Evolutionary conservation across 2,113 vertebrate species (phyloP), one percentile per base, ranked within the genome.

Genomic region (Oxyruncus cristatus): DNA sequence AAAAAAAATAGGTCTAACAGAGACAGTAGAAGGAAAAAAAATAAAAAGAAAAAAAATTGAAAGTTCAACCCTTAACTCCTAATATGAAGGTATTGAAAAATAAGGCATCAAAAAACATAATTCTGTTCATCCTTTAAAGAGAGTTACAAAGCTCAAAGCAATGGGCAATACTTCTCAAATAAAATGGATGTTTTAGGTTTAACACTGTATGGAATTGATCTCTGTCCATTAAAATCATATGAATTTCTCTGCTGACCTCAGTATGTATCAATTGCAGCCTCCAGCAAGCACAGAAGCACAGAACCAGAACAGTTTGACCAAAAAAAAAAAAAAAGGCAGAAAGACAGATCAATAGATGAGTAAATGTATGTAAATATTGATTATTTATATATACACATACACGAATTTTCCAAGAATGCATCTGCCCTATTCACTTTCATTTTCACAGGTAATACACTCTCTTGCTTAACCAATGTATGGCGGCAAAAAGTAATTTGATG

Each of bases 321-420:
- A 76, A 33, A 58, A 24, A 53, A 32, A 59, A 19, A 11, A 11
- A 5, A 11, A 26, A 11, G 21, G 14, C 23, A 72, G 8, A 30
- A 67, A 39, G 6, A 3, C 2, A n/a, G 2, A 49, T 32, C 5
- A 62, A 20, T 4, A 50, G 5, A 39, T 24, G 4, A 56, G 2
- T 35, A 70, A 84, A 44, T 23, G 4, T 26, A 83, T 35, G 12
- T 35, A 75, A 73, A 52, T 56, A 47, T 15, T 59, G 7, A 37
- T n/a, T 8, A 73, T 47, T 61, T 74, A 7, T 46, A 50, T 28
- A 58, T 23, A 58, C 16, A 9, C 15, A 52, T 58, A 9, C 5
- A 18, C 15, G 1, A 62, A 5, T 49, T 88, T 92, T 74, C 35
- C 46, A 41, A 65, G 5, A 30, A 52, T 61, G 3, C 1, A 76